Evolutionary conservation across 2,888 invertebrate species (phyloP), one percentile per base, ranked within the genome.

Genomic region (Harpalus rufipes): DNA sequence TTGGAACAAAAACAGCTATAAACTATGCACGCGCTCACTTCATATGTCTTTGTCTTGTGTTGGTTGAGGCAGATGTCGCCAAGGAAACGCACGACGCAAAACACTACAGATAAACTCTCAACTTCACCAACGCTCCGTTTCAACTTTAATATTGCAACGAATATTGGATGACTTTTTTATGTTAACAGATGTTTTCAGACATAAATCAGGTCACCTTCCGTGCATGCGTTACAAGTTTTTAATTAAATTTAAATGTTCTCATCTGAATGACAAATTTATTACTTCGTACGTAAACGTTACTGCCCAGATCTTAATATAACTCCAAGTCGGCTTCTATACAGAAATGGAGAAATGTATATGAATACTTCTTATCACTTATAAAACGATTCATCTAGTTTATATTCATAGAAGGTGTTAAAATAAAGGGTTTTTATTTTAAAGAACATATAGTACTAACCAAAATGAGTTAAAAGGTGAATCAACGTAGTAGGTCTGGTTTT

Each of bases 1-100:
- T 85, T 85, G 58, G 65, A 85, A 80, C 85, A 85, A 85, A 80
- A 85, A 85, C 85, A 85, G 72, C 85, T 72, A 79, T 78, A 84
- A 84, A 84, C 84, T 84, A 84, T 84, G 59, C 61, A 76, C 83
- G 59, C 74, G 56, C 58, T 25, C 72, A 51, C 72, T 82, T 82
- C 82, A 65, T 59, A 59, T 83, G 74, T 61, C 56, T 59, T 58
- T 83, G 58, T 78, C 78, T 58, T 58, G 44, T 58, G 78, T 58
- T 56, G 56, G 76, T 41, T 74, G 14, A 25, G 58, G 78, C 56
- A 25, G 78, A 78, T 78, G 78, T 78, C 78, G 56, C 78, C 78
- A 76, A 51, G 56, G 78, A 56, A n/a, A 78, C 78, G 78, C 78
- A 78, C 58, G 41, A 68, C 72, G 41, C 72, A 74, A 74, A 74